Evolutionary conservation across 1,140 invertebrate species (phyloP), one percentile per base, ranked within the genome.

Genomic region (Heliothis subflexa): DNA sequence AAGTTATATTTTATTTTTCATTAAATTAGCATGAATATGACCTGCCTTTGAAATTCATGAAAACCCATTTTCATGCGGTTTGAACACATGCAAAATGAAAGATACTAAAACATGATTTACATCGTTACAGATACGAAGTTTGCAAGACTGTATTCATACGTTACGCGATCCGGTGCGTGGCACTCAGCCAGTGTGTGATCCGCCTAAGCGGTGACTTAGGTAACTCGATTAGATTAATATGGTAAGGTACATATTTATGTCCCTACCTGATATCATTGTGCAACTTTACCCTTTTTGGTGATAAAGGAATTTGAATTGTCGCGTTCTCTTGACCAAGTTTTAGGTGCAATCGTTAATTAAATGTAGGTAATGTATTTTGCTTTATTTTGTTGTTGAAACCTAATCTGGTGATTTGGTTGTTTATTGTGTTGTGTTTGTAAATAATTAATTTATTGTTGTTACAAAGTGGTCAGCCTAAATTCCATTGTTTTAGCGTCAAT

Each of bases 291-390:
- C 45, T 68, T 68, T 50, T 68, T 21, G 47, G 64, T 64, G 61
- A 64, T 68, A 68, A 21, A 25, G 64, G 64, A 68, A 68, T 68
- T 68, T 68, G 45, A 50, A 68, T 68, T 68, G 61, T 64, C 14
- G 45, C 18, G 61, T 64, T 47, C 33, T 45, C 33, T 33, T 2
- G n/a, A 47, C n/a, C 61, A 64, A 16, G 45, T 64, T 64, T 64
- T 12, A 12, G n/a, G 61, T n/a, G 7, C 5, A 64, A 45, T 64
- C 61, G n/a, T 64, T 64, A 64, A 45, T 64, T 64, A 12, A 64
- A 10, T 13, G n/a, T n/a, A n/a, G n/a, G n/a, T 64, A 45, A 47
- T 9, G 54, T 55, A 18, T 55, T 57, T 3, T 57, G 18, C 18
- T 57, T 57, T 45, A 33, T 16, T 33, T 18, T 10, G n/a, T 64